A percentile compares a stretch with the other conserved stretches of the same genome.
These are phyloP conservation scores for Salvelinus fontinalis DNA, from an alignment of 2,113 vertebrate genomes.

Conservation along the genomic window DNA sequence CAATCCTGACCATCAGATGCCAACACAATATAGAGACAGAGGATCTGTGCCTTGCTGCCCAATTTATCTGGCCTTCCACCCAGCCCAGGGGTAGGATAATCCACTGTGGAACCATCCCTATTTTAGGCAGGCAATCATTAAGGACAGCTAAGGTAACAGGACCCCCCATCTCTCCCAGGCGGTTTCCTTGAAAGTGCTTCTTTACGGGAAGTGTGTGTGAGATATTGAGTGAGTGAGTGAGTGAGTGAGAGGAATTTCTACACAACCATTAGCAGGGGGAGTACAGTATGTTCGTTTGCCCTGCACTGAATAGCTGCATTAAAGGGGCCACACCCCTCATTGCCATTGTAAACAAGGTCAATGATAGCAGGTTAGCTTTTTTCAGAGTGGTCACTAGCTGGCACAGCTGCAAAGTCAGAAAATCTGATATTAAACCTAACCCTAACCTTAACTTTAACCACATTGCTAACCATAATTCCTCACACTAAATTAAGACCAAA, in stretches of 20 bases:
- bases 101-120: neutral
- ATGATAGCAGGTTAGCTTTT: no score
- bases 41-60: neutral
- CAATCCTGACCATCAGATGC: constrained; percentile 28
- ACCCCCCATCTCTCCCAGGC: neutral
- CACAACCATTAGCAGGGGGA: constrained; percentile 51
- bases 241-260: constrained; percentile 44
- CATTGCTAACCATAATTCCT: no score
- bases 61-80: neutral
- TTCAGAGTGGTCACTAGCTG: no score
- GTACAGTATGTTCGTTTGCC: constrained; percentile 7
- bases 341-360: constrained; percentile 61
- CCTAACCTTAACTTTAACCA: no score
- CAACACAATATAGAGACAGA: constrained; percentile 24
- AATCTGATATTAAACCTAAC: no score
- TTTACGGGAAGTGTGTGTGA: neutral
- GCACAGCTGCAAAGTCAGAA: no score
- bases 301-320: constrained; percentile 20
- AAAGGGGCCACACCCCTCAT: constrained; percentile 35
- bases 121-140: neutral
- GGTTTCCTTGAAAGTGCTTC: neutral
- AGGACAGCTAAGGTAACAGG: neutral
- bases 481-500: no score
- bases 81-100: neutral
- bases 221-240: neutral